Percentiles rank a stretch among this genome's conserved stretches.
These are phyloP conservation scores for Eustalomyia histrio DNA, from an alignment of 2,888 invertebrate genomes.

Conservation along the genomic window DNA sequence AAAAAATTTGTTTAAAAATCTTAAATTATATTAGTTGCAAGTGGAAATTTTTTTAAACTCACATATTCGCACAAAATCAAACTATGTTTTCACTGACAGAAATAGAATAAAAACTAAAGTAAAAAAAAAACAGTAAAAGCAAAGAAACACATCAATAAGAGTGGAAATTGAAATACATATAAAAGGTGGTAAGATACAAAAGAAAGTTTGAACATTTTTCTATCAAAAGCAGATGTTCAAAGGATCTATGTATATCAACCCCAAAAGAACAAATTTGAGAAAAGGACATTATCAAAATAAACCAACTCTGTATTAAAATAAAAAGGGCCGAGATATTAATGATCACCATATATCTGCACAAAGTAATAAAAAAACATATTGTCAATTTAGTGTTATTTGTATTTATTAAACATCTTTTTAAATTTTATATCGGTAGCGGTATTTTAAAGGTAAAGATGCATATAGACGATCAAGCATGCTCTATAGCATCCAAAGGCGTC, in stretches of 20 bases:
- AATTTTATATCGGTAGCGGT: too few relatives aligned
- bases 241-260: background rate
- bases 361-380: too few relatives aligned
- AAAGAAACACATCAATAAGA: background rate
- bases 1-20: background rate
- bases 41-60: background rate
- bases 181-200: background rate
- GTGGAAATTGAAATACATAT: too few relatives aligned
- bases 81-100: background rate
- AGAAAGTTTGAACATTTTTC: background rate
- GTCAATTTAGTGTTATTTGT: too few relatives aligned
- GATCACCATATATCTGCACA: background rate
- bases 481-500: too few relatives aligned
- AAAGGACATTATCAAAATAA: background rate
- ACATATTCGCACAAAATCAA: background rate
- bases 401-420: too few relatives aligned
- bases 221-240: background rate
- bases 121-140: background rate
- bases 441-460: too few relatives aligned
- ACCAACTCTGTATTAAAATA: background rate
- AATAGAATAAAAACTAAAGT: background rate
- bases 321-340: background rate
- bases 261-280: background rate
- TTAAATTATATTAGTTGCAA: background rate
- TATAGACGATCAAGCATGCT: too few relatives aligned